Evolutionary conservation across 2,797 vertebrate species (phyloP), one percentile per base, ranked within the genome.

Genomic region (Leptoclinus maculatus): DNA sequence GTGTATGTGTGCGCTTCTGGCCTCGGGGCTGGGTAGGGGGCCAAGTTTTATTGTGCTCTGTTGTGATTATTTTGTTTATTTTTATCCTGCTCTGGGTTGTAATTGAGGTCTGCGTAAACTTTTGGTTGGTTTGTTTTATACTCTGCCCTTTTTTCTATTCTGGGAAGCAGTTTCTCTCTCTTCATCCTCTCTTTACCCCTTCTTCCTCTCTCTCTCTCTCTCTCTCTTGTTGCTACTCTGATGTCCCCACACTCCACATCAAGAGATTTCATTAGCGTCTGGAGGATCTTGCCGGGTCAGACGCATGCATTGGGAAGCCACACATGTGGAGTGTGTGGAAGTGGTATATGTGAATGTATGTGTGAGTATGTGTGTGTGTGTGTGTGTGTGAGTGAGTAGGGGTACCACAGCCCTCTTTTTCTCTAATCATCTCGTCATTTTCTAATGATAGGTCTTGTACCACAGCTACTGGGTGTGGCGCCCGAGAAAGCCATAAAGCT

Each of bases 401-500:
- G 89, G 90, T 86, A 88, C 83, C 83, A 83, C 83, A 88, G 77
- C 76, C 87, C 71, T 90, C 78, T 85, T 90, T 92, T 95, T 95
- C 95, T 94, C 95, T 93, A 90, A 94, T 96, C 93, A 91, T 94
- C 90, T 94, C 87, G 87, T 92, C 83, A 29, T 92, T 87, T 94
- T 84, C 92, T 95, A 96, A 96, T 96, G 95, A 92, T 94, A 99
- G 97, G 97, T 93, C 95, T 97, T 72, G 91, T 96, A 94, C 97
- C 97, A 10, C 98, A 99, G 93, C 95, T 98, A 91, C 93, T 99
- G 95, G 98, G 98, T 95, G 98, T 98, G 90, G 97, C 96, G 90
- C 97, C 96, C 79, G 95, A 97, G 93, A 98, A 98, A 95, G 96
- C 97, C 94, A 97, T 98, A 96, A 97, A 98, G 95, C 96, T 98